Evolutionary conservation across 1,140 invertebrate genomes (phyloP), one percentile per base, ranked within the genome.

Genomic region (Grapholita molesta): DNA sequence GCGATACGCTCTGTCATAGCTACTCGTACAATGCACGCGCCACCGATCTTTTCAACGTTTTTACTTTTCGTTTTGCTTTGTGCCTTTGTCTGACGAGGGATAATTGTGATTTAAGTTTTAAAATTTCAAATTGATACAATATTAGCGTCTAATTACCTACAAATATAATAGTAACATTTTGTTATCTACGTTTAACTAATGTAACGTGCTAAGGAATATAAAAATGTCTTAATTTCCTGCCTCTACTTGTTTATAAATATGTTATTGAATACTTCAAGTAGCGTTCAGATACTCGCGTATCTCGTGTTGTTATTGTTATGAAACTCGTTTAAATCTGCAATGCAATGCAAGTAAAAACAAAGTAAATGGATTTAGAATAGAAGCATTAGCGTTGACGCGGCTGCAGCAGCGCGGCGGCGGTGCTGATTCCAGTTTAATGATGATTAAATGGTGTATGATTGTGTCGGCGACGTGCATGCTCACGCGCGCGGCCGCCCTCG

Each of bases 391-490:
- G 88, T 85, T 89, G 86, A 76, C 85, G 86, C 83, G 75, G 72
- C 76, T 82, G 80, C 79, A 83, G 42, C 80, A 76, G 15, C 15
- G 15, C 15, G 42, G n/a, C 72, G 72, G 53, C 67, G 82, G 64
- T 72, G 73, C 84, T 89, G 89, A 91, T 91, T 85, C 79, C 70
- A 71, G 77, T 91, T 90, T 91, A 89, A 91, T 91, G 79, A 88
- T 89, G 89, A 91, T 91, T 91, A 89, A 91, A 87, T 83, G 83
- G 76, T 77, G 72, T 85, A 86, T 86, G 86, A 91, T 91, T 84
- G 85, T 82, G 66, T 23, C 23, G 77, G 80, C 75, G 71, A 72
- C 84, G 80, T 85, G 85, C 80, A 78, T 81, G 79, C 72, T 7
- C 4, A 7, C 12, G 32, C 21, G 42, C 66, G 61, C 68, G 64